A percentile compares a stretch with the other conserved stretches of the same genome.
These are phyloP conservation scores for Phaonia tiefii DNA, from an alignment of 2,888 invertebrate species.

Conservation along the genomic window DNA sequence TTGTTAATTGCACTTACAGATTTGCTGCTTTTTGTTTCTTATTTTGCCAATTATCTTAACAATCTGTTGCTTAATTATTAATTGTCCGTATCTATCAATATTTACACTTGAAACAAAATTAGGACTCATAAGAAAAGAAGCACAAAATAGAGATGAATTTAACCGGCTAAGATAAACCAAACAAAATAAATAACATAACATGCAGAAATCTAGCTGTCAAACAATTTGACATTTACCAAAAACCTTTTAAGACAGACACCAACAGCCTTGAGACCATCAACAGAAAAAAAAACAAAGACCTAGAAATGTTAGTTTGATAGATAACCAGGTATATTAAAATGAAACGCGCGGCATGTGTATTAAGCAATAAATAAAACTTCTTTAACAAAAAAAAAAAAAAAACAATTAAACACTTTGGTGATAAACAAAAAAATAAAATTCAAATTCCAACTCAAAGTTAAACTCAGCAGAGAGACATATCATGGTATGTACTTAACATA, in stretches of 20 bases:
- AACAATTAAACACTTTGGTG: conserved; percentile 41
- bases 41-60: conserved; percentile 10
- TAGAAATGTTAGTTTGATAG: neutral
- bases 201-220: conserved; percentile 4
- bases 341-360: neutral
- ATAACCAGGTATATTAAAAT: neutral
- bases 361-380: conserved; percentile 2
- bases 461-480: too few species aligned
- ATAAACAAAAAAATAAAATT: neutral
- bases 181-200: neutral
- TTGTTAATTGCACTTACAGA: too few species aligned
- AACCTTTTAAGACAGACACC: conserved; percentile 2
- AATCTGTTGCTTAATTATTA: neutral
- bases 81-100: conserved; percentile 17
- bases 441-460: too few species aligned
- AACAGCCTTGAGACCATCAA: conserved; percentile 9
- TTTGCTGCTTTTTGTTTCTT: too few species aligned
- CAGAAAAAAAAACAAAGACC: neutral
- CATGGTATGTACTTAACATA: too few species aligned
- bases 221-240: conserved; percentile 8
- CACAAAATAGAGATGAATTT: too few species aligned
- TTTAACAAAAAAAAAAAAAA: conserved; percentile 9
- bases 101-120: neutral
- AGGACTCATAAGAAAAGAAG: neutral
- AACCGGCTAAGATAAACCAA: neutral